Conservation (phyloP, 1,140 invertebrate species). For the Odontomachus brunneus region DNA sequence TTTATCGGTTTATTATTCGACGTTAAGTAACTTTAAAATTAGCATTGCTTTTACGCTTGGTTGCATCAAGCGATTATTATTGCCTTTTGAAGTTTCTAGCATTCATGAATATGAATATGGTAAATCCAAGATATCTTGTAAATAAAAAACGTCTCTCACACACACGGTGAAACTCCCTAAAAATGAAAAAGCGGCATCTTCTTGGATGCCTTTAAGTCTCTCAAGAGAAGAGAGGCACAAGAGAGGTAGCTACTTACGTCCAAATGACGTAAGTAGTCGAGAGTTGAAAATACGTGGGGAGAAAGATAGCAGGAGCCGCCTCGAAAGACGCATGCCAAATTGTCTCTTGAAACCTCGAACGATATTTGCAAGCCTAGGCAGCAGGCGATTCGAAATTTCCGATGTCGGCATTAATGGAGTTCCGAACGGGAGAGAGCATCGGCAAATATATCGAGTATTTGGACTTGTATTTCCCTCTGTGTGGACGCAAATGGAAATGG, state of each 20-base stretch:
- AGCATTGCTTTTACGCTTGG: too few species aligned
- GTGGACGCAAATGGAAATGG: neutral
- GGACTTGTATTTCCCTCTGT: neutral
- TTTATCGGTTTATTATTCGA: too few species aligned
- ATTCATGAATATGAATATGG: too few species aligned
- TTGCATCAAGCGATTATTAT: too few species aligned
- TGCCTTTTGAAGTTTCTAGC: too few species aligned
- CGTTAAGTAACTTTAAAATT: too few species aligned
- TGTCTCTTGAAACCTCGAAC: conserved; percentile 31
- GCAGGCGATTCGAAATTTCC: conserved; percentile 24
- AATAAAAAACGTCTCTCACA: neutral
- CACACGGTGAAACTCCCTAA: neutral
- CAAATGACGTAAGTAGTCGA: neutral
- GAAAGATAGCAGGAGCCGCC: neutral
- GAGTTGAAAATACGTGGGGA: neutral
- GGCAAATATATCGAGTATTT: conserved; percentile 30
- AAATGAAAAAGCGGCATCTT: neutral
- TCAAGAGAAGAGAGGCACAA: neutral
- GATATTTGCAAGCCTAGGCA: conserved; percentile 30
- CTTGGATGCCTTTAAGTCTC: conserved; percentile 1
- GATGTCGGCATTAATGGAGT: conserved; percentile 26
- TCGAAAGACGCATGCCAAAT: conserved; percentile 11
- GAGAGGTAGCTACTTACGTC: neutral
- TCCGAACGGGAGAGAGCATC: conserved; percentile 1
- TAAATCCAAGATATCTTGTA: neutral